These are phyloP conservation scores for Chromobotia macracanthus DNA, from an alignment of 2,797 vertebrate genomes.

Conservation along the genomic window DNA sequence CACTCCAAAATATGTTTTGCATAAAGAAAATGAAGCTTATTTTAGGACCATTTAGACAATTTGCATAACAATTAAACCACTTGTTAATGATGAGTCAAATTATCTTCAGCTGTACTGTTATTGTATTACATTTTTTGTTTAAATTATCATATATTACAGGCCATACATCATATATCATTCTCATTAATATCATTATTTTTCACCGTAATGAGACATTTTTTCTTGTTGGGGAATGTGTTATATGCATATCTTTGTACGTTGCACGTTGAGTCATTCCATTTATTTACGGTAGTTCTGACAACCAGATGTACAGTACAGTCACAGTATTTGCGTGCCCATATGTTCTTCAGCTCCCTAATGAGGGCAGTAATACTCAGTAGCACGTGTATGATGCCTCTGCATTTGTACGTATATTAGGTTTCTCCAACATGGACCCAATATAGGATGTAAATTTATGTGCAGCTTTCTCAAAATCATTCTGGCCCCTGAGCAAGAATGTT, in stretches of 20 bases:
- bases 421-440: slow-evolving; percentile 17
- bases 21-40: not conserved
- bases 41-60: not conserved
- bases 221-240: no score
- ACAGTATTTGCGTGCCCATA: not conserved
- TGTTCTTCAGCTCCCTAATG: not conserved
- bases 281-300: not conserved
- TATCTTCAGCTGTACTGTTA: no score
- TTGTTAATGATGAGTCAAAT: no score
- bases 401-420: slow-evolving; percentile 14
- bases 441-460: slow-evolving; percentile 47
- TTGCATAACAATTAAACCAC: not conserved
- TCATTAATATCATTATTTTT: no score
- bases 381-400: not conserved
- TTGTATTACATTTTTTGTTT: not conserved
- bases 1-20: not conserved
- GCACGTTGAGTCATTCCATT: not conserved
- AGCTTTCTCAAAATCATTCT: slow-evolving; percentile 37
- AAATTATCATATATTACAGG: no score
- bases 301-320: not conserved
- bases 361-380: not conserved
- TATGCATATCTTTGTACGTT: no score
- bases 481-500: slow-evolving; percentile 41
- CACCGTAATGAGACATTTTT: no score
- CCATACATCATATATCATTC: no score